Evolutionary conservation across 2,888 invertebrate species (phyloP), one percentile per base, ranked within the genome.

Genomic region (Mythimna albipuncta): DNA sequence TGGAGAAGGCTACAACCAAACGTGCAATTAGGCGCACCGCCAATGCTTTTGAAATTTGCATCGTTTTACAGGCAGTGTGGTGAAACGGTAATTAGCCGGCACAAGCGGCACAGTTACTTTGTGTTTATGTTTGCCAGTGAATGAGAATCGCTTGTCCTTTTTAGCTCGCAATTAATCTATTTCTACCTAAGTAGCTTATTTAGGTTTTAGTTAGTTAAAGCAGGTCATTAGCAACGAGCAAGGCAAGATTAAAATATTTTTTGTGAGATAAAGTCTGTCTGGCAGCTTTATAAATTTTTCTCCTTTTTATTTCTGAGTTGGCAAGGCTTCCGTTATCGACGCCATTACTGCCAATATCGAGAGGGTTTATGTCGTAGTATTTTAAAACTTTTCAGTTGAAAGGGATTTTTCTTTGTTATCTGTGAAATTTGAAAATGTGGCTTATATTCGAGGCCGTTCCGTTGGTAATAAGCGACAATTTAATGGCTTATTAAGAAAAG

Each of bases 41-140:
- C 83, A 91, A 91, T 89, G 91, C 92, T 91, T 91, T 91, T 90
- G 88, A 90, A 92, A 93, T 94, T 92, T 91, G 92, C 92, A 92
- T 91, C 89, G 88, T 89, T 89, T 89, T 89, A 86, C 86, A 79
- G 72, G 73, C 79, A 80, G 79, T 86, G 87, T 85, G 87, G 88
- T 82, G 85, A 86, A 85, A 83, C 83, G 78, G 91, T 92, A 94
- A 94, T 94, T 93, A 93, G 90, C 87, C 85, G 82, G 83, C 87
- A 82, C 89, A 85, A 88, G 86, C 89, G 87, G 86, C 89, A 65
- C 74, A 86, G 88, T 89, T 91, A 89, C 92, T 92, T 90, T 88
- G 90, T 92, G 90, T 93, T 93, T 92, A 93, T 93, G 89, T 89
- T 89, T 82, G 85, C 89, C 90, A 90, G 85, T 89, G 90, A 91